These are phyloP conservation scores for Drosophila histrio DNA, from an alignment of 2,888 invertebrate species.

Conservation along the genomic window DNA sequence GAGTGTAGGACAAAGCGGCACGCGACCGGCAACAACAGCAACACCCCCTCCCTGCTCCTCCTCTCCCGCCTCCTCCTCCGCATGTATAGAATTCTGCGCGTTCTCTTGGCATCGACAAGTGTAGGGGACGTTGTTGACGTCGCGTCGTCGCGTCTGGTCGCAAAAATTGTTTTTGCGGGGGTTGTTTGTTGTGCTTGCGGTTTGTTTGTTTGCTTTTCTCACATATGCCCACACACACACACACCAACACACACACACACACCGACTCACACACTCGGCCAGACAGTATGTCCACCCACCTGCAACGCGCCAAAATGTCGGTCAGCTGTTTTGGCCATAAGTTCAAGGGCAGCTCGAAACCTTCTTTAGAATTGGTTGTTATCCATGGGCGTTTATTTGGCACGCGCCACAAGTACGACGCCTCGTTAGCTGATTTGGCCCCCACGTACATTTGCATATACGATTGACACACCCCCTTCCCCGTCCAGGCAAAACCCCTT, in stretches of 20 bases:
- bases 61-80: neutral
- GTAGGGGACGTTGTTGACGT: constrained; percentile 58
- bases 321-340: constrained; percentile 49
- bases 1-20: constrained; percentile 74
- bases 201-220: constrained; percentile 46
- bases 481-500: neutral
- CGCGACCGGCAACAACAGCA: constrained; percentile 58
- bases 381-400: constrained; percentile 57
- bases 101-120: constrained; percentile 69
- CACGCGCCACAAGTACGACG: constrained; percentile 63
- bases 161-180: constrained; percentile 71
- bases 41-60: constrained; percentile 28
- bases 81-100: neutral
- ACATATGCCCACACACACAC: constrained; percentile 33
- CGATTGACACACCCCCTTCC: neutral
- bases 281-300: constrained; percentile 64
- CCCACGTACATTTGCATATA: constrained; percentile 41
- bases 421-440: constrained; percentile 63
- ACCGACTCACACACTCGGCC: neutral
- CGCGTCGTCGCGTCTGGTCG: constrained; percentile 63
- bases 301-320: constrained; percentile 64
- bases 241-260: constrained; percentile 3
- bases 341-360: constrained; percentile 52
- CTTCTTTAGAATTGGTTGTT: constrained; percentile 18
- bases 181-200: constrained; percentile 57